Evolutionary conservation across 2,888 invertebrate species (phyloP).

Genomic region (Morpho achilles): DNA sequence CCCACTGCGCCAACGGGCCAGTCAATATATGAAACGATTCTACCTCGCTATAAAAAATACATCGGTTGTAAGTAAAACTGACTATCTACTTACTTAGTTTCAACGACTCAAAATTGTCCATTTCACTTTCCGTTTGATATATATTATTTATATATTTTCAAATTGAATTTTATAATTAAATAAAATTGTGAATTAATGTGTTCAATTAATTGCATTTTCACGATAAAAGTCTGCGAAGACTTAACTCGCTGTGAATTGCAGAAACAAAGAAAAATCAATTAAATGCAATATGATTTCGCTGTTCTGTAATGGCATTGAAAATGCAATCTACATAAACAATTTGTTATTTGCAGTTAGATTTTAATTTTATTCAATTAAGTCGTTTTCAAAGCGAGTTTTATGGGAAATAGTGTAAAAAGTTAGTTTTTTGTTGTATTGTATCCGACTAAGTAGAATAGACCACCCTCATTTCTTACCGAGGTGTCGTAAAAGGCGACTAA

Average conservation of each 20-base stretch:
- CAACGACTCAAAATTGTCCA: too few relatives aligned
- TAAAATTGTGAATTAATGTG: not conserved
- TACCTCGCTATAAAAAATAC: too few relatives aligned
- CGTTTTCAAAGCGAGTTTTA: too few relatives aligned
- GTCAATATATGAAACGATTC: too few relatives aligned
- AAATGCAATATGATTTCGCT: not conserved
- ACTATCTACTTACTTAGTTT: slow-evolving; percentile 4
- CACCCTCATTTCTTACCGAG: too few relatives aligned
- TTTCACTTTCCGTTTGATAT: not conserved
- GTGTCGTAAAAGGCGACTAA: too few relatives aligned
- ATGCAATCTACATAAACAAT: not conserved
- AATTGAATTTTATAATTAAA: not conserved
- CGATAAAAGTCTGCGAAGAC: not conserved
- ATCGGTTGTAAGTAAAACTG: too few relatives aligned
- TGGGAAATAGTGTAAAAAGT: too few relatives aligned
- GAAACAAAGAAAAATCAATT: not conserved
- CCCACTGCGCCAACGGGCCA: too few relatives aligned
- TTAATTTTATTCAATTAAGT: too few relatives aligned
- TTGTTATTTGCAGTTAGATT: not conserved
- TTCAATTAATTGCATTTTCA: not conserved
- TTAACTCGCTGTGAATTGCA: not conserved
- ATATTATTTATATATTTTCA: not conserved
- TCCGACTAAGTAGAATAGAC: too few relatives aligned
- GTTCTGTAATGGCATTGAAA: slow-evolving; percentile 1
- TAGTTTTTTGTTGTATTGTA: too few relatives aligned